Evolutionary conservation across 2,113 vertebrate species (phyloP).

Genomic region (Sisor rabdophorus): DNA sequence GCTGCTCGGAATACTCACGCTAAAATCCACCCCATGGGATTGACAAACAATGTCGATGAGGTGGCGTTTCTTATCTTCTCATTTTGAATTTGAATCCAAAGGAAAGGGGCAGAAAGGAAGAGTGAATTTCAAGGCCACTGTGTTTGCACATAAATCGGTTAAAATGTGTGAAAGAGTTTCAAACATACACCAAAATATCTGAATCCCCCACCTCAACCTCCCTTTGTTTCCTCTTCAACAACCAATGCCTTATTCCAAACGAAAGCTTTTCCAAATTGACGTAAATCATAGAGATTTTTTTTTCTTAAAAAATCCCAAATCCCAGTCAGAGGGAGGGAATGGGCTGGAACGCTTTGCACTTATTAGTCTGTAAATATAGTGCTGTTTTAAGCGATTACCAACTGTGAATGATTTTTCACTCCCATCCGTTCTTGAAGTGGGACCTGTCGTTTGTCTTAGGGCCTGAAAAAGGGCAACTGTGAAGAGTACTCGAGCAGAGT

Average conservation of each 20-base stretch:
- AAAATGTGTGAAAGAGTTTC: constrained; percentile 90
- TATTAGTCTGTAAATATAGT: constrained; percentile 93
- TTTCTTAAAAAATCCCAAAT: constrained; percentile 83
- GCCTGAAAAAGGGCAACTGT: constrained; percentile 30
- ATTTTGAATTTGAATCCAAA: constrained; percentile 72
- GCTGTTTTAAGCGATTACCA: constrained; percentile 89
- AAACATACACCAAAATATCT: constrained; percentile 92
- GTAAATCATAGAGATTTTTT: constrained; percentile 88
- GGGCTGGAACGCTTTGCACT: constrained; percentile 87
- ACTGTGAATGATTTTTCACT: constrained; percentile 74
- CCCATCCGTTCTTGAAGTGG: constrained; percentile 63
- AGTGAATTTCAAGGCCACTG: constrained; percentile 89
- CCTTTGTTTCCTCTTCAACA: constrained; percentile 51
- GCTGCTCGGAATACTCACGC: constrained; percentile 72
- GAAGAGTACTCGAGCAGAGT: constrained; percentile 44
- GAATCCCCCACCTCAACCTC: constrained; percentile 79
- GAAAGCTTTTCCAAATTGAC: constrained; percentile 85
- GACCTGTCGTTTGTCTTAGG: constrained; percentile 70
- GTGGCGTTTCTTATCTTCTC: constrained; percentile 88
- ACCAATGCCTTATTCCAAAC: constrained; percentile 59
- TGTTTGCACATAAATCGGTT: constrained; percentile 95
- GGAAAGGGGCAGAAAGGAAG: constrained; percentile 70
- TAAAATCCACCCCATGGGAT: constrained; percentile 85
- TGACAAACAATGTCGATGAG: constrained; percentile 86
- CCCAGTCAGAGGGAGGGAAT: constrained; percentile 85